Evolutionary conservation across 2,797 vertebrate species (phyloP), one percentile per base, ranked within the genome.

Genomic region (Hapalemur alaotrensis): DNA sequence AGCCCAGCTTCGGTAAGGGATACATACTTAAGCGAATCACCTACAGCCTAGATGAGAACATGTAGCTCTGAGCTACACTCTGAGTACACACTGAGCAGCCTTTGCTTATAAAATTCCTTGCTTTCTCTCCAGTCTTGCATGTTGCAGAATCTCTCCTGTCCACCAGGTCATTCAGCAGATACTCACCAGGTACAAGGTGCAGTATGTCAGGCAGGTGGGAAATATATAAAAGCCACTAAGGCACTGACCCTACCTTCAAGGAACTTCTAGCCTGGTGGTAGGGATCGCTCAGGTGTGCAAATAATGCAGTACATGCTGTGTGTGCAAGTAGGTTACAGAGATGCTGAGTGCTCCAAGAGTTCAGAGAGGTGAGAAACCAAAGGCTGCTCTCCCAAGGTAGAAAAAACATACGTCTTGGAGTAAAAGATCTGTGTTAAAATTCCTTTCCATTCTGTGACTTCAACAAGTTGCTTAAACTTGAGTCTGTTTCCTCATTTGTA

Each of bases 381-480:
- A n/a, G 46, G 13, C 46, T 18, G 0, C 28, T 54, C 59, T 46
- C 54, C 43, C 1, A 0, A 5, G 63, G 41, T 4, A 81, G 61
- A 38, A n/a, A 89, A 91, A 6, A 1, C 28, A 6, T 23, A 30
- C 76, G 32, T n/a, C 65, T 76, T n/a, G n/a, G 23, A 72, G 32
- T 70, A 30, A 75, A 72, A 28, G 79, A 12, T 84, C 72, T 80
- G 20, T 23, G 5, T 80, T 83, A 67, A 89, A 91, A 65, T 84
- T 83, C 32, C 46, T 5, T 43, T 73, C 76, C 18, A 13, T 83
- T 90, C 65, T 81, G 13, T 93, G 88, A 78, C 69, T 89, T 84
- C 75, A 59, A 25, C 61, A 87, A 38, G 35, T 48, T 48, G 35
- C 41, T 65, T 35, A 41, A 83, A 17, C 18, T 35, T 20, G n/a